Evolutionary conservation across 1,140 invertebrate species (phyloP).

Genomic region (Leptinotarsa defecta): DNA sequence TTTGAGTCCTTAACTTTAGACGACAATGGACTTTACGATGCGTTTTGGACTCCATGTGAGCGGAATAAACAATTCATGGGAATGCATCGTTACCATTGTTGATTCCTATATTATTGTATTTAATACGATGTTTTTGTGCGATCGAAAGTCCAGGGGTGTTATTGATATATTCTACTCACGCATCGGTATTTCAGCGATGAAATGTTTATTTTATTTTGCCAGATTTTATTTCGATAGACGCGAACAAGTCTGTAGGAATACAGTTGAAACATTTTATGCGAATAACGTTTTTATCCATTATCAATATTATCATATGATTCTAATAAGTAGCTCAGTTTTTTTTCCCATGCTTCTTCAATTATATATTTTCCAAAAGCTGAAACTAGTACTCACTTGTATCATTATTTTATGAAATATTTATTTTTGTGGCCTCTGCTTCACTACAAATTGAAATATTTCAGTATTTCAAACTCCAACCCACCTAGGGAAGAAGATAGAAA

Average conservation of each 20-base stretch:
- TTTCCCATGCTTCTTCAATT: no score
- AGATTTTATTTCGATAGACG: conserved; percentile 14
- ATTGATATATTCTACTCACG: conserved; percentile 27
- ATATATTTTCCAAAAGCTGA: no score
- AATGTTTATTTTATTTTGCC: conserved; percentile 10
- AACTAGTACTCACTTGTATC: no score
- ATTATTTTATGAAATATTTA: no score
- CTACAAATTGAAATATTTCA: no score
- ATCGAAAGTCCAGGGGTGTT: conserved; percentile 13
- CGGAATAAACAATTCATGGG: conserved; percentile 46
- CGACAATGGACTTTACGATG: conserved; percentile 42
- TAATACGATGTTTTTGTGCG: conserved; percentile 18
- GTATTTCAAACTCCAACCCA: no score
- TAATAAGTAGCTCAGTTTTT: no score
- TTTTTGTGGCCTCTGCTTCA: no score
- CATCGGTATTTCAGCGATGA: conserved; percentile 1
- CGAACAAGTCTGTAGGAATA: neutral
- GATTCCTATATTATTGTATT: conserved; percentile 40
- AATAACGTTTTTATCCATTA: neutral
- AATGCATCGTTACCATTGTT: conserved; percentile 45
- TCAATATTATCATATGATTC: neutral
- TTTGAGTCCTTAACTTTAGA: conserved; percentile 40
- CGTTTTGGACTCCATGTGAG: conserved; percentile 38
- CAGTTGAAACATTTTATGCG: neutral
- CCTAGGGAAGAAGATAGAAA: no score